Conservation (phyloP, 2,888 invertebrate species). For the Lepetodrilus schrolli region DNA sequence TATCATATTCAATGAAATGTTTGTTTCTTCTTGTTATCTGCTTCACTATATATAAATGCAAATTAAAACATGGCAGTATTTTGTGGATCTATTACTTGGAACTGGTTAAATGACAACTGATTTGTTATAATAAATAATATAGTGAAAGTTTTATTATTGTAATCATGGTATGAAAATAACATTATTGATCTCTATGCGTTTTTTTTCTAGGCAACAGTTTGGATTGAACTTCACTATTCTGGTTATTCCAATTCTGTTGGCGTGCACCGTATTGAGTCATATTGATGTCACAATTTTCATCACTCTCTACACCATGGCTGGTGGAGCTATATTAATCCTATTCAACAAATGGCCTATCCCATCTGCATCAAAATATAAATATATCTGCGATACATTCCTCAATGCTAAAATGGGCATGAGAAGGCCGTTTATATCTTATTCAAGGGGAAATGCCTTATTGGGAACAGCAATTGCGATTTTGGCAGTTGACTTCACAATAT, state of each 20-base stretch:
- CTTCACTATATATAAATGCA: too few relatives aligned
- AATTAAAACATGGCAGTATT: too few relatives aligned
- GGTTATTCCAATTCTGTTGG: conserved; percentile 56
- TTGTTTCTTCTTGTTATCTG: too few relatives aligned
- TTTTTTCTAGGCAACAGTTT: too few relatives aligned
- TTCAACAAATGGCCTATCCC: neutral
- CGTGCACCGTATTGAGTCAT: conserved; percentile 49
- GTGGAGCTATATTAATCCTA: neutral
- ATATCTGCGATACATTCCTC: conserved; percentile 11
- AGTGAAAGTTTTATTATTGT: too few relatives aligned
- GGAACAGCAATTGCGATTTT: conserved; percentile 83
- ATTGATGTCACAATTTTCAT: conserved; percentile 31
- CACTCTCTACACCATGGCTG: neutral
- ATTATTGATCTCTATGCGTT: too few relatives aligned
- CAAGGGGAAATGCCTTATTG: conserved; percentile 64
- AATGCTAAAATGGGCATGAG: conserved; percentile 42
- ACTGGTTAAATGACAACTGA: too few relatives aligned
- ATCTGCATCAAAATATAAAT: too few relatives aligned
- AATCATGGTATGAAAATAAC: too few relatives aligned
- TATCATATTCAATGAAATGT: too few relatives aligned
- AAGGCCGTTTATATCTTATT: conserved; percentile 64
- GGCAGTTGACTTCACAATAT: conserved; percentile 93
- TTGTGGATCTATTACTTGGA: too few relatives aligned
- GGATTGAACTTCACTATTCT: conserved; percentile 30
- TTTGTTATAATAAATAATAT: too few relatives aligned